A percentile compares a stretch with the other conserved stretches of the same genome.
phyloP scores from a whole-genome alignment of 1,140 invertebrate species.

The Aricia agestis region DNA sequence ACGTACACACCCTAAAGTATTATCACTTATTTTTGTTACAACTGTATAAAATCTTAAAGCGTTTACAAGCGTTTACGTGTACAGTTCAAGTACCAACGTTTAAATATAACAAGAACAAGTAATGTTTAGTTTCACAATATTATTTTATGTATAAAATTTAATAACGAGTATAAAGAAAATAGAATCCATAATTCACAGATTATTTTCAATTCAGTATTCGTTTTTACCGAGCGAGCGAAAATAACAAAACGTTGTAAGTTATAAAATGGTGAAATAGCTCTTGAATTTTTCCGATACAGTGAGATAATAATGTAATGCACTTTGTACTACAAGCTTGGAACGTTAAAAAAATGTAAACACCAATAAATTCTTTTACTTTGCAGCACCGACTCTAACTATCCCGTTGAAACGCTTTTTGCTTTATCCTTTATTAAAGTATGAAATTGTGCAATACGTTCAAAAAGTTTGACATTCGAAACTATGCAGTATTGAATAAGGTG shows the following conservation, averaged over 20 bases:
- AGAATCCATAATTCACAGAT: background rate
- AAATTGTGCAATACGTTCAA: background rate
- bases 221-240: background rate
- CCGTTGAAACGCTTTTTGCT: background rate
- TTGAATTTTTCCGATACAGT: background rate
- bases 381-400: background rate
- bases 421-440: background rate
- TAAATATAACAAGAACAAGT: too few species aligned
- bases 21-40: too few species aligned
- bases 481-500: background rate
- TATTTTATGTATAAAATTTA: background rate
- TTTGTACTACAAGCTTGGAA: background rate
- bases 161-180: background rate
- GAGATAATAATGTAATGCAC: slow-evolving; percentile 3
- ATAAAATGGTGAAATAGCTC: background rate
- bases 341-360: background rate
- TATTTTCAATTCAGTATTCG: background rate
- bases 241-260: background rate
- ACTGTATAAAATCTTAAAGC: too few species aligned
- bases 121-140: background rate
- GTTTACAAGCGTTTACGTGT: too few species aligned
- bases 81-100: too few species aligned
- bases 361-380: background rate
- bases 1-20: too few species aligned
- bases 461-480: background rate